A percentile compares a stretch with the other conserved stretches of the same genome.
phyloP scores from a whole-genome alignment of 2,113 vertebrate species.

The Tragulus kanchil region DNA sequence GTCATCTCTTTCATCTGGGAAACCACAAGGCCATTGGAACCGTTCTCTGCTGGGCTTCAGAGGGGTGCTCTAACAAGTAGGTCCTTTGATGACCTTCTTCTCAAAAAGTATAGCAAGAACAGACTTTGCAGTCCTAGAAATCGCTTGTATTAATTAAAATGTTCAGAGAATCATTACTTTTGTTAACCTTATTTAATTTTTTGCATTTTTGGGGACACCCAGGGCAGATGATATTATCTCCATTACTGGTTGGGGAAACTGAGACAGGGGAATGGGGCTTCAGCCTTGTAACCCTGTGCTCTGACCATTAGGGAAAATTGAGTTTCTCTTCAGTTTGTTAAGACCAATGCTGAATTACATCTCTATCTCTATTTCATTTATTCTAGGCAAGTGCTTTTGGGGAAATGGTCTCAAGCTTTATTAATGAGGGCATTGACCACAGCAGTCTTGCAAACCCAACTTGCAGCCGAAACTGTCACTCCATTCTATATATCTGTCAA shows the following conservation, averaged over 20 bases:
- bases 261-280: too few relatives aligned
- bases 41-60: conserved; percentile 64
- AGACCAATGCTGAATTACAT: too few relatives aligned
- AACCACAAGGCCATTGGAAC: conserved; percentile 41
- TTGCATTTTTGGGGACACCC: too few relatives aligned
- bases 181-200: too few relatives aligned
- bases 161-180: too few relatives aligned
- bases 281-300: too few relatives aligned
- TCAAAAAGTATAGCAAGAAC: background rate
- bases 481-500: background rate
- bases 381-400: background rate
- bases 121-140: background rate
- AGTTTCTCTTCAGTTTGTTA: too few relatives aligned
- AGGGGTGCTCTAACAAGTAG: background rate
- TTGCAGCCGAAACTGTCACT: background rate
- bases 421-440: background rate
- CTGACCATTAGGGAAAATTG: too few relatives aligned
- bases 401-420: background rate
- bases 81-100: conserved; percentile 64
- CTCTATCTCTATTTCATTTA: too few relatives aligned
- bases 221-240: too few relatives aligned
- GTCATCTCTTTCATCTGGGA: conserved; percentile 57
- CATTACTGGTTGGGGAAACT: too few relatives aligned
- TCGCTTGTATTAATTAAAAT: background rate
- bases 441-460: background rate